Percentiles rank a stretch among this genome's conserved stretches.
Evolutionary conservation across 2,113 vertebrate species (phyloP).

Genomic region (Sminthopsis crassicaudata): DNA sequence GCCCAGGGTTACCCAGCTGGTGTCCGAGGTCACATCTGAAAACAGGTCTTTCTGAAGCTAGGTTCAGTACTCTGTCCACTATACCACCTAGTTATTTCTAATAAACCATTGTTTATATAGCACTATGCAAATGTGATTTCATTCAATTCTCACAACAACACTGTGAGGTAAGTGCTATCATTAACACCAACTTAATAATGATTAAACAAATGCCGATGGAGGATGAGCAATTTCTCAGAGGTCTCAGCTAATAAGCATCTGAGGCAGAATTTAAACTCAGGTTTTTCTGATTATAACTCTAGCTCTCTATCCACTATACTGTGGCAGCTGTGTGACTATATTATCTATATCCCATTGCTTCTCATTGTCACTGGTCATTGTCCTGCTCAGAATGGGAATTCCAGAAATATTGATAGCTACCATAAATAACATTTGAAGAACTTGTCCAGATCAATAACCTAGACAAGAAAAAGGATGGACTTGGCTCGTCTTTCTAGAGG

Average conservation of each 20-base stretch:
- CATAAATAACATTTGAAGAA: background rate
- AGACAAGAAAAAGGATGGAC: too few relatives aligned
- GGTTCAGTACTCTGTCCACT: background rate
- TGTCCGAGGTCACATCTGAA: too few relatives aligned
- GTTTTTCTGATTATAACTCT: background rate
- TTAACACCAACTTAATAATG: background rate
- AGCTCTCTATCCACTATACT: background rate
- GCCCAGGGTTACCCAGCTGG: background rate
- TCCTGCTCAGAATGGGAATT: background rate
- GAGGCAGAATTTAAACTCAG: background rate
- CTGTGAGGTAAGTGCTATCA: background rate
- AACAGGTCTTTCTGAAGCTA: background rate
- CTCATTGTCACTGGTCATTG: background rate
- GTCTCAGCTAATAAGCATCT: background rate
- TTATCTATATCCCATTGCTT: background rate
- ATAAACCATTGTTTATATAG: background rate
- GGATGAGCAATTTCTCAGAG: background rate
- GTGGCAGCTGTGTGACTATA: background rate
- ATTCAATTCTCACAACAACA: background rate
- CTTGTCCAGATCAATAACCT: background rate
- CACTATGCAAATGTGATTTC: background rate
- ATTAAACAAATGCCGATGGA: background rate
- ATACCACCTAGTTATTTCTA: background rate
- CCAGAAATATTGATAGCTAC: background rate
- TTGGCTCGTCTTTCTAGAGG: background rate